Base-by-base conservation (phyloP, 1,140 invertebrate species). In the Meloidogyne hapla region DNA sequence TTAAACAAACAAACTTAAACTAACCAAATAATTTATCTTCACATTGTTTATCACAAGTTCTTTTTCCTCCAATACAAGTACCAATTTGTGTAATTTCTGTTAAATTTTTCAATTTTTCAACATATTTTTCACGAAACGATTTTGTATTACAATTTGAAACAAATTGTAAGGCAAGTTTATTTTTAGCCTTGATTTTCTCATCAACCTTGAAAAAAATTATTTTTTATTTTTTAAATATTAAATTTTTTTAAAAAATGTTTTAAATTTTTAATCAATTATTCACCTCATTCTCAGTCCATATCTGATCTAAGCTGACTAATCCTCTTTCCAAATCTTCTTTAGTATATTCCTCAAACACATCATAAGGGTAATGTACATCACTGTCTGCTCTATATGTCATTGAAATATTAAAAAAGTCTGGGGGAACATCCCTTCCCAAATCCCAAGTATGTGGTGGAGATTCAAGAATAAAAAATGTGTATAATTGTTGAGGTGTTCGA, bases 91-190 rank as follows among this genome's bases (percentile, higher is more conserved):
- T 76, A 33, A 76, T 23, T 21, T 74, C 13, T 21, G 48, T 63
- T 13, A 75, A 64, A 1, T 64, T 76, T 33, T 67, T 67, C 21
- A 67, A 21, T 42, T 18, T 21, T 1, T 23, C 6, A 8, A 67
- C 18, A n/a, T 38, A 67, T 42, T 1, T 3, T n/a, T 67, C 28
- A 0, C 65, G 21, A 6, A 5, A 8, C 1, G 65, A 33, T 33
- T 67, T 67, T n/a, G 72, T 74, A 0, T 67, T 38, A 42, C 72
- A 74, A 45, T 74, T 74, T 21, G 56, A 64, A 13, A 65, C 72
- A 67, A 74, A 65, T 65, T 74, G 56, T 23, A 74, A n/a, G 4
- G 25, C 72, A n/a, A 74, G 21, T n/a, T 65, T 64, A 1, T 40
- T 13, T 25, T 74, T 74, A n/a, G 25, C 64, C 12, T n/a, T 8